These are phyloP conservation scores for Tenthredo amoena DNA, from an alignment of 2,888 invertebrate genomes.

Conservation along the genomic window DNA sequence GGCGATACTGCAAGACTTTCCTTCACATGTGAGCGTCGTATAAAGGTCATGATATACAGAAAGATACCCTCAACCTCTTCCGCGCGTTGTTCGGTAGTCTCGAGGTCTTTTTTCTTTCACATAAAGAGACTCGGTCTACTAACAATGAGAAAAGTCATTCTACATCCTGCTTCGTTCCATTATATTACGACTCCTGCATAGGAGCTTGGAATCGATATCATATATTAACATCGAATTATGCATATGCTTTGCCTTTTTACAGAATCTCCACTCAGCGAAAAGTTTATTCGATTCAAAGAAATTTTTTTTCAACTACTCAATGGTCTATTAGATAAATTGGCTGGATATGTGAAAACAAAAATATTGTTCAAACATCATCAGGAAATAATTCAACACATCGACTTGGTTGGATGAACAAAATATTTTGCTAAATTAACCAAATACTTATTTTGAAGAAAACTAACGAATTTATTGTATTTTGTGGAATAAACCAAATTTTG, in stretches of 20 bases:
- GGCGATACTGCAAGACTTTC: constrained; percentile 4
- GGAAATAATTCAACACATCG: too few species aligned
- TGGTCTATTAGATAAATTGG: too few species aligned
- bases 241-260: neutral
- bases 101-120: neutral
- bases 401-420: too few species aligned
- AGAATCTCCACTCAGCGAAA: neutral
- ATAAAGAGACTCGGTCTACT: neutral
- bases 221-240: neutral
- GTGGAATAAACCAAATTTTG: too few species aligned
- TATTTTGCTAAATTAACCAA: too few species aligned
- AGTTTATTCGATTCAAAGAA: too few species aligned
- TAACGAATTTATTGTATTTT: too few species aligned
- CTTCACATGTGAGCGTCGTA: neutral
- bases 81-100: constrained; percentile 27
- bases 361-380: too few species aligned
- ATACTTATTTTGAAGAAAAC: too few species aligned
- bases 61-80: constrained; percentile 43
- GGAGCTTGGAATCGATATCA: neutral
- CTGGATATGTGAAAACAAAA: too few species aligned
- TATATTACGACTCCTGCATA: neutral
- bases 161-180: neutral
- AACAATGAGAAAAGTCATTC: neutral
- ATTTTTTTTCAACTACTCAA: too few species aligned
- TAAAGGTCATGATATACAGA: constrained; percentile 47